phyloP scores from a whole-genome alignment of 2,888 invertebrate genomes.

The Trichopria drosophilae region DNA sequence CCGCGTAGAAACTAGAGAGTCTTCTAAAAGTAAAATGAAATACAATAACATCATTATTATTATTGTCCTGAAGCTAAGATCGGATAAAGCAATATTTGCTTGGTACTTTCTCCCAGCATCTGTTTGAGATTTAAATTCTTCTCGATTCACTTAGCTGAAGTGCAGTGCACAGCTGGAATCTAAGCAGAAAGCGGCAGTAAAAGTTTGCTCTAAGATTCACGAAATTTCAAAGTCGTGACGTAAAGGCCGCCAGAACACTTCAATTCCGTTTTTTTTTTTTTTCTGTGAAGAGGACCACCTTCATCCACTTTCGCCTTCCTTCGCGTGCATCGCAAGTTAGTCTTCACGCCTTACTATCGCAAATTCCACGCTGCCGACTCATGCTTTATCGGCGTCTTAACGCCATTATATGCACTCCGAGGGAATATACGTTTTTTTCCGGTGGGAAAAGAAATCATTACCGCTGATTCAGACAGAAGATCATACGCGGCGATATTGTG shows the following conservation, averaged over 20 bases:
- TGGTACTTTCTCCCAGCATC: too few relatives aligned
- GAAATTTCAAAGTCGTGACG: slow-evolving; percentile 19
- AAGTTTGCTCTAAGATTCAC: not conserved
- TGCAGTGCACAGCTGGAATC: not conserved
- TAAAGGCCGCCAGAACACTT: slow-evolving; percentile 14
- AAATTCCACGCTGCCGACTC: slow-evolving; percentile 11
- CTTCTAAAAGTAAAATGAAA: too few relatives aligned
- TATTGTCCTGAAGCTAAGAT: too few relatives aligned
- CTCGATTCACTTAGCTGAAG: slow-evolving; percentile 25
- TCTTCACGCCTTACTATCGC: slow-evolving; percentile 9
- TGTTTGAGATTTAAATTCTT: too few relatives aligned
- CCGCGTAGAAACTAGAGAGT: too few relatives aligned
- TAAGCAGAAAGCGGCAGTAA: not conserved
- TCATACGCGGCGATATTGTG: too few relatives aligned
- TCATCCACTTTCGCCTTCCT: slow-evolving; percentile 1
- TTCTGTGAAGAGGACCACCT: not conserved
- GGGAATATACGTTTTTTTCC: not conserved
- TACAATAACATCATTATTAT: too few relatives aligned
- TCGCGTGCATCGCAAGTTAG: slow-evolving; percentile 1
- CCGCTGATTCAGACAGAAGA: too few relatives aligned
- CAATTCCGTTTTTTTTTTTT: slow-evolving; percentile 18
- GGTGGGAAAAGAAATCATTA: too few relatives aligned
- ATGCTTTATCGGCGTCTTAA: not conserved
- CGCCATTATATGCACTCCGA: not conserved
- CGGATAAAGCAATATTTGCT: too few relatives aligned